Base-by-base conservation (phyloP, 2,797 vertebrate genomes). In the Rhodeus uyekii region DNA sequence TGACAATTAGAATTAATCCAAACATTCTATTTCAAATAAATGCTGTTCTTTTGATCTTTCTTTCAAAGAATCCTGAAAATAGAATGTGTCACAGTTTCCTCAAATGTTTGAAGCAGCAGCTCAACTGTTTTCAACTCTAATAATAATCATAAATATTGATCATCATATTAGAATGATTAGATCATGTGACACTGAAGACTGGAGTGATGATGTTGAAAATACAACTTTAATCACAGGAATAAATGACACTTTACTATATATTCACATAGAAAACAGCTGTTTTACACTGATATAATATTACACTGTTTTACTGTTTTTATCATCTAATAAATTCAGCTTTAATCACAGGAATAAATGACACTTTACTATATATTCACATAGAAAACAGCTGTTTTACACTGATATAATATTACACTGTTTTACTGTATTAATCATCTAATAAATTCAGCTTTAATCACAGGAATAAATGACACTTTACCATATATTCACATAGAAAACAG, bases 381-480 rank as follows among this genome's bases (percentile, higher is more conserved):
- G n/a, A n/a, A n/a, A n/a, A n/a, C n/a, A n/a, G n/a, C n/a, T n/a
- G n/a, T n/a, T n/a, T n/a, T n/a, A n/a, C n/a, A n/a, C n/a, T n/a
- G n/a, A n/a, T n/a, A n/a, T n/a, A n/a, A n/a, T n/a, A n/a, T n/a
- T n/a, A n/a, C n/a, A n/a, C n/a, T n/a, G n/a, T n/a, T n/a, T n/a
- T n/a, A n/a, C n/a, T n/a, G n/a, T n/a, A n/a, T n/a, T n/a, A n/a
- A n/a, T n/a, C n/a, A n/a, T n/a, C n/a, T n/a, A n/a, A n/a, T n/a
- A n/a, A n/a, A n/a, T n/a, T n/a, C n/a, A n/a, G n/a, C n/a, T n/a
- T n/a, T n/a, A n/a, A n/a, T n/a, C n/a, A n/a, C n/a, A 1, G 0
- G n/a, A 38, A 39, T n/a, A n/a, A 0, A 38, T 38, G 0, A 12
- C 1, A 29, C 0, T 32, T 46, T 19, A 12, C 3, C 0, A 3